Conservation (phyloP, 1,140 invertebrate genomes). For the Spodoptera litura region DNA sequence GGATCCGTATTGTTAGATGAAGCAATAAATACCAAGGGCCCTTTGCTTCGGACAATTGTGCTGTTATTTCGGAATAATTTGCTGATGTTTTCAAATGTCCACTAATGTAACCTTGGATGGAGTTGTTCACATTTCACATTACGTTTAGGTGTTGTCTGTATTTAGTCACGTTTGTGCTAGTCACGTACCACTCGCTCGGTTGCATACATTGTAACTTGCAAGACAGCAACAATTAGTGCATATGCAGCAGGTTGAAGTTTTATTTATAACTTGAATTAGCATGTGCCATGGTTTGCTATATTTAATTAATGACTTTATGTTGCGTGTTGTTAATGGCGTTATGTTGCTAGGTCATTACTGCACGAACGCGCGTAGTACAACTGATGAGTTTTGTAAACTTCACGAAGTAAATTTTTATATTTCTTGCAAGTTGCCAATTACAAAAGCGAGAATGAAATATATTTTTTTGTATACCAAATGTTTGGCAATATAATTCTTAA, state of each 20-base stretch:
- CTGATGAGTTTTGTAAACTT: too few species aligned
- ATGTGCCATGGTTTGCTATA: not conserved
- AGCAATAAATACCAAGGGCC: slow-evolving; percentile 26
- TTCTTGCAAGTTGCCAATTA: too few species aligned
- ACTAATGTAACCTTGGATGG: not conserved
- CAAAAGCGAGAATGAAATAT: too few species aligned
- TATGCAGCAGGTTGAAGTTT: not conserved
- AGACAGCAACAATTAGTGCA: not conserved
- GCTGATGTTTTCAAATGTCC: not conserved
- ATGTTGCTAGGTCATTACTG: too few species aligned
- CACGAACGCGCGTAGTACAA: too few species aligned
- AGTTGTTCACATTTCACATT: slow-evolving; percentile 9
- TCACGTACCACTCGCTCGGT: not conserved
- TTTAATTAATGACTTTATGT: not conserved
- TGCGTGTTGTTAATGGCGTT: too few species aligned
- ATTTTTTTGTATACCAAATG: too few species aligned
- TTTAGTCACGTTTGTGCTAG: not conserved
- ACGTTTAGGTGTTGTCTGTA: not conserved
- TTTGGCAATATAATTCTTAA: too few species aligned
- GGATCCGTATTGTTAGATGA: slow-evolving; percentile 63
- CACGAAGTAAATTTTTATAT: too few species aligned
- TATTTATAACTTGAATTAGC: not conserved
- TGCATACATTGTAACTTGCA: not conserved
- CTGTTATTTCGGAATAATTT: slow-evolving; percentile 24
- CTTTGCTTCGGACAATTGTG: slow-evolving; percentile 6